These are phyloP conservation scores for Centropus bengalensis DNA, from an alignment of 2,113 vertebrate species.

Conservation along the genomic window DNA sequence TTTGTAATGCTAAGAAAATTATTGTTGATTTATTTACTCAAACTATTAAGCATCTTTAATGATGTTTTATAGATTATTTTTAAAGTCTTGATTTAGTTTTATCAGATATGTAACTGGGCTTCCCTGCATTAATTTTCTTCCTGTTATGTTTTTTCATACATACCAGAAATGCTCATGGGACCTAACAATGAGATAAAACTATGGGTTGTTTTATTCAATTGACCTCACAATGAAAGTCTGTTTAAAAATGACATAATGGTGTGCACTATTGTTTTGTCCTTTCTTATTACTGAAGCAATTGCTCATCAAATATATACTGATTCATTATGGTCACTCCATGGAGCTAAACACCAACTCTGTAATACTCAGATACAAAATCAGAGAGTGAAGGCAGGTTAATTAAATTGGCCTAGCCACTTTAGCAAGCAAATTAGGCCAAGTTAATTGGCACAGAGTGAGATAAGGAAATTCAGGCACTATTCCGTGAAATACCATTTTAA, in stretches of 20 bases:
- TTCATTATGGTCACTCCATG: not conserved
- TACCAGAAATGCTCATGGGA: rapidly evolving
- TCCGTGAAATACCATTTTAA: slow-evolving; percentile 70
- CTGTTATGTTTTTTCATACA: not conserved
- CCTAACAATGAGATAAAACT: not conserved
- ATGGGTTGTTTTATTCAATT: not conserved
- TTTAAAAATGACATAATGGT: not conserved
- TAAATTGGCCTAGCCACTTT: slow-evolving; percentile 52
- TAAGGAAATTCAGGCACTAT: slow-evolving; percentile 44
- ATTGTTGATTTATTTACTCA: not conserved
- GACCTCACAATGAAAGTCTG: not conserved
- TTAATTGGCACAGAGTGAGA: slow-evolving; percentile 53
- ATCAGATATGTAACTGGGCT: not conserved
- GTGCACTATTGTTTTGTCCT: slow-evolving; percentile 5
- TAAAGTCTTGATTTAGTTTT: not conserved
- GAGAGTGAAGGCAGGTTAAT: slow-evolving; percentile 51
- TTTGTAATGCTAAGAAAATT: not conserved
- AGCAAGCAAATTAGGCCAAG: slow-evolving; percentile 41
- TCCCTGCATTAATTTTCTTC: not conserved
- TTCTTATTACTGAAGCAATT: slow-evolving; percentile 32
- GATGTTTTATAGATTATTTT: not conserved
- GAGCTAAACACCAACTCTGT: not conserved
- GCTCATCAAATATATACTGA: not conserved
- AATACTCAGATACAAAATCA: slow-evolving; percentile 36
- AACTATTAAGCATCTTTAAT: not conserved